Evolutionary conservation across 2,113 vertebrate genomes (phyloP).

Genomic region (Lycocorax pyrrhopterus): DNA sequence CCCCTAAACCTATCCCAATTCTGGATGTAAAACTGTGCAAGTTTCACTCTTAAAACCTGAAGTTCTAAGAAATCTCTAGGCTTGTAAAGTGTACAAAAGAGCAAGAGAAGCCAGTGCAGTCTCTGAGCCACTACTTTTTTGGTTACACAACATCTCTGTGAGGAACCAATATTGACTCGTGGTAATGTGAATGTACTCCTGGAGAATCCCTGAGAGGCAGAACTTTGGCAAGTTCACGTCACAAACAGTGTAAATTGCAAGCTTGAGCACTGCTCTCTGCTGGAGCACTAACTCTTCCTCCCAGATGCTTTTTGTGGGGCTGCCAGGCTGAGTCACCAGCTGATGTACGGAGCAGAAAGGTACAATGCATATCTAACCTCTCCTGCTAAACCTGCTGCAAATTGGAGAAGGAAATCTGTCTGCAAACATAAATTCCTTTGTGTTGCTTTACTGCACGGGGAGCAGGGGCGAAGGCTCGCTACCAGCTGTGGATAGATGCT

Average conservation of each 20-base stretch:
- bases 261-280: background rate
- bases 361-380: background rate
- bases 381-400: background rate
- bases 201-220: background rate
- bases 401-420: background rate
- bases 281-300: background rate
- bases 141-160: background rate
- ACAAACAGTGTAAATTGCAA: background rate
- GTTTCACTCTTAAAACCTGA: background rate
- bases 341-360: background rate
- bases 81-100: background rate
- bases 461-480: rapidly evolving
- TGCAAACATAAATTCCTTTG: background rate
- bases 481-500: background rate
- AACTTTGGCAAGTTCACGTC: background rate
- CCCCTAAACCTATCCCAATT: background rate
- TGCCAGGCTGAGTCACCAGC: background rate
- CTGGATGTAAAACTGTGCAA: background rate
- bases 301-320: background rate
- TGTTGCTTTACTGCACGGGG: background rate
- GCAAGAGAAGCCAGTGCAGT: background rate
- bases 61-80: background rate
- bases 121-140: background rate
- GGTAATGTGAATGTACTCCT: background rate
- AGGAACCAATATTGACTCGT: rapidly evolving